These are phyloP conservation scores for Thunnus albacares DNA, from an alignment of 2,797 vertebrate species.

Conservation along the genomic window DNA sequence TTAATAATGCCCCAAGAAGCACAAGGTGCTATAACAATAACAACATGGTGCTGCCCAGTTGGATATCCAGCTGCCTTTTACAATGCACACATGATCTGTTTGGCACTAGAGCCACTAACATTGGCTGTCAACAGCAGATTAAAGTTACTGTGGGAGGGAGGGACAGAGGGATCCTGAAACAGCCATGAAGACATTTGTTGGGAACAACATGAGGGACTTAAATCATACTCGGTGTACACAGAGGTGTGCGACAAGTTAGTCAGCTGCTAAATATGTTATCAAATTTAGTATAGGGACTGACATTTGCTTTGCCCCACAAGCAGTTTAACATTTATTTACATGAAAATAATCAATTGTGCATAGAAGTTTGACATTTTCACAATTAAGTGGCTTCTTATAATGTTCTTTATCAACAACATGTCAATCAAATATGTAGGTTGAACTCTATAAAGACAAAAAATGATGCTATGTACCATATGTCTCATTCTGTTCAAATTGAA, in stretches of 20 bases:
- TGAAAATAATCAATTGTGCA: not conserved
- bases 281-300: not conserved
- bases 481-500: not conserved
- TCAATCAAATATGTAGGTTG: not conserved
- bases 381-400: not conserved
- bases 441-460: not conserved
- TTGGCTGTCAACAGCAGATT: conserved; percentile 75
- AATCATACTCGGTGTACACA: not conserved
- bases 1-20: conserved; percentile 64
- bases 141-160: conserved; percentile 50
- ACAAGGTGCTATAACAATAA: conserved; percentile 64
- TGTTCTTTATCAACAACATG: not conserved
- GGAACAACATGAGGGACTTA: conserved; percentile 24
- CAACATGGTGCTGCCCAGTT: conserved; percentile 48
- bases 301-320: not conserved
- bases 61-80: conserved; percentile 65
- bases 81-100: conserved; percentile 68
- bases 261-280: conserved; percentile 16
- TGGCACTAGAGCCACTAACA: conserved; percentile 59
- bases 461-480: not conserved
- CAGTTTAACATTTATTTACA: not conserved
- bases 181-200: conserved; percentile 58
- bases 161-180: conserved; percentile 35
- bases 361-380: not conserved
- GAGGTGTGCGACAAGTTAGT: not conserved